A percentile compares a stretch with the other conserved stretches of the same genome.
These are phyloP conservation scores for Lepilemur ruficaudatus DNA, from an alignment of 2,797 vertebrate species.

Conservation along the genomic window DNA sequence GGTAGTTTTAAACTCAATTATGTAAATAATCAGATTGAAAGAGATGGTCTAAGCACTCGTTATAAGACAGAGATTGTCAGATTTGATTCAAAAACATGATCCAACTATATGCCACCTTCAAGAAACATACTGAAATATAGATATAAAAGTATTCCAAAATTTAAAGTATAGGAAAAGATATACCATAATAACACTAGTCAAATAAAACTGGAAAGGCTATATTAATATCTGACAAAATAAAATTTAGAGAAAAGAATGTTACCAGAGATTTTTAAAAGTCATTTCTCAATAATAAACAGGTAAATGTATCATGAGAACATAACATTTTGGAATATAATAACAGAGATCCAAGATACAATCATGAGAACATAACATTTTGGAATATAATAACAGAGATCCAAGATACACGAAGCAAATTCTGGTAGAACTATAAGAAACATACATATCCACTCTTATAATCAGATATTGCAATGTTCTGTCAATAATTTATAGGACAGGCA, in stretches of 20 bases:
- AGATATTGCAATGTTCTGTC: background rate
- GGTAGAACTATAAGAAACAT: background rate
- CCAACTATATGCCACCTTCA: background rate
- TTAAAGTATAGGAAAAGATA: background rate
- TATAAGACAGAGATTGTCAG: background rate
- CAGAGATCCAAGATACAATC: background rate
- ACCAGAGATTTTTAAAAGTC: background rate
- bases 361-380: background rate
- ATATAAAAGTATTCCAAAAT: background rate
- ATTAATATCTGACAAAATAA: background rate
- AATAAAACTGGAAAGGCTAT: background rate
- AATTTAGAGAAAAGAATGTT: background rate
- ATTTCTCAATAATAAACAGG: background rate
- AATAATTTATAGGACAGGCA: background rate
- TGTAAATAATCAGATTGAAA: background rate
- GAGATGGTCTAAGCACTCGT: background rate
- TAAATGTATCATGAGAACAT: background rate
- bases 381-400: background rate
- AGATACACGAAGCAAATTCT: background rate
- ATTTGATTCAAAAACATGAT: background rate
- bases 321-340: background rate
- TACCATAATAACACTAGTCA: background rate
- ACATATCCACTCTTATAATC: background rate
- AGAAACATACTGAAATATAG: background rate
- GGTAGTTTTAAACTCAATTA: background rate